Conservation (phyloP, 2,113 vertebrate species). For the Antidorcas marsupialis region DNA sequence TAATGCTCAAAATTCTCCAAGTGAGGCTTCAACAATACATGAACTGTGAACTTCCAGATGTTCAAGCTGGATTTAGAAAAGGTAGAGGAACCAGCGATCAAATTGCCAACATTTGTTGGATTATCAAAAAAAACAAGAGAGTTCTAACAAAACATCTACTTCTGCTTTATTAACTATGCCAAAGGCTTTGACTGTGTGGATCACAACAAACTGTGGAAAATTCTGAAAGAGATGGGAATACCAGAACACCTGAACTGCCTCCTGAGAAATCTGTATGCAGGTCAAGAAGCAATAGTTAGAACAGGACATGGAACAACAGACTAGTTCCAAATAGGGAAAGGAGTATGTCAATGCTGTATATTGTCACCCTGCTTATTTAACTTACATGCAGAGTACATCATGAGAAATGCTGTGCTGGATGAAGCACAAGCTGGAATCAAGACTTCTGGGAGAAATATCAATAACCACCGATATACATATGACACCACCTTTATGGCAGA, state of each 20-base stretch:
- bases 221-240: background rate
- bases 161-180: background rate
- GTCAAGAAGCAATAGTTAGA: background rate
- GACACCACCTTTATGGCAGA: background rate
- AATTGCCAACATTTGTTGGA: background rate
- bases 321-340: background rate
- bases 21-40: background rate
- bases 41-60: background rate
- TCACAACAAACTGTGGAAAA: background rate
- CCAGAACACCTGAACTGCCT: background rate
- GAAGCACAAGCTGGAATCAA: background rate
- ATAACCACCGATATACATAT: background rate
- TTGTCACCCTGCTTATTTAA: background rate
- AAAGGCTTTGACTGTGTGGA: background rate
- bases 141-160: background rate
- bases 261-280: background rate
- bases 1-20: background rate
- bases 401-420: background rate
- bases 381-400: background rate
- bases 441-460: background rate
- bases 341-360: fast-evolving
- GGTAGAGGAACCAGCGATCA: background rate
- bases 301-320: background rate
- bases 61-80: background rate
- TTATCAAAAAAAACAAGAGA: background rate